Evolutionary conservation across 2,797 vertebrate genomes (phyloP), one percentile per base, ranked within the genome.

Genomic region (Periparus ater): DNA sequence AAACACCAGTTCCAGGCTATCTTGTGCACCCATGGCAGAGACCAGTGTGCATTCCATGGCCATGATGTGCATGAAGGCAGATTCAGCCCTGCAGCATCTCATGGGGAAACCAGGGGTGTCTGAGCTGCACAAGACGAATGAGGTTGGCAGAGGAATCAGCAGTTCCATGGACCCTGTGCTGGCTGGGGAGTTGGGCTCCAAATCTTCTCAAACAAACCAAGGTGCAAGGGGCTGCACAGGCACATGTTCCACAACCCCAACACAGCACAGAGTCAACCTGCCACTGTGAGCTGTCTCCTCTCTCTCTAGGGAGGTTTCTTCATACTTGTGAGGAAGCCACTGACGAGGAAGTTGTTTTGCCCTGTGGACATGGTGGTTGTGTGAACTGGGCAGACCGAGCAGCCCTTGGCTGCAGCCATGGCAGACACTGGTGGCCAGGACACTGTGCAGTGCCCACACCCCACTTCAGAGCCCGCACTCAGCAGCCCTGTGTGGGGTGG

Each of bases 261-360:
- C 4, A 5, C 26, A 48, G 38, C 48, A 8, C 0, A 0, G 63
- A 50, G 40, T 13, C 34, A 34, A 1, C 12, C 2, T 8, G 7
- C 12, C 40, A 11, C 51, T 23, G 30, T 20, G 54, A 89, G 11
- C 58, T 66, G 8, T 38, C 48, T 77, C 30, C 13, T 29, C 53
- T 72, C 62, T 44, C 51, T 58, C 55, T 22, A 3, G 23, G 29
- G 26, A 82, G 34, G 26, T 44, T 76, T 76, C 63, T 73, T 61
- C 72, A 73, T 47, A 55, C 17, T 26, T 50, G 38, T 38, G 71
- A 66, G 55, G 50, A 75, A 75, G 63, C 38, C 54, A 3, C 25
- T 23, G 70, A 57, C 2, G 22, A 36, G 50, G n/a, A 68, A 91
- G n/a, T 26, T 0, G 0, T 51, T 79, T 73, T 66, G 53, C 16